phyloP scores from a whole-genome alignment of 23 tunicate genomes.

The Clavelina lepadiformis region DNA sequence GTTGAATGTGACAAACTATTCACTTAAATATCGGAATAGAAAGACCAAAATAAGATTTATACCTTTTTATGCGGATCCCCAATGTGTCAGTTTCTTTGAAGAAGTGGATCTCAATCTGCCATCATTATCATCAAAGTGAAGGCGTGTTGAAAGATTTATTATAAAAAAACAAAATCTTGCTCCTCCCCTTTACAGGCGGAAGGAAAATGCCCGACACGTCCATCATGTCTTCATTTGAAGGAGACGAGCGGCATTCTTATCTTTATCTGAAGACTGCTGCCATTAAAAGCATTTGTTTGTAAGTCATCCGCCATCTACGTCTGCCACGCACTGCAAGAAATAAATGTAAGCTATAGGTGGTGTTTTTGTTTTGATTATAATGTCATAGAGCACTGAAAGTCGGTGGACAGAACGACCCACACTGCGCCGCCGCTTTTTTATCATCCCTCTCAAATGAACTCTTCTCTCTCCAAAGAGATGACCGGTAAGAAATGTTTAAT shows the following conservation, averaged over 20 bases:
- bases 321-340: too few relatives aligned
- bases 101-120: too few relatives aligned
- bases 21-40: too few relatives aligned
- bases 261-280: slow-evolving; percentile 50
- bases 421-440: slow-evolving; percentile 73
- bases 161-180: neutral
- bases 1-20: too few relatives aligned
- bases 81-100: too few relatives aligned
- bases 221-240: slow-evolving; percentile 27
- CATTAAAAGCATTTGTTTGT: slow-evolving; percentile 61
- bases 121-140: too few relatives aligned
- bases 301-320: slow-evolving; percentile 1
- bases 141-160: neutral
- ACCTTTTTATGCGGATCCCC: too few relatives aligned
- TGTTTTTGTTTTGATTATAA: neutral
- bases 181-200: slow-evolving; percentile 5
- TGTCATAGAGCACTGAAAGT: slow-evolving; percentile 52
- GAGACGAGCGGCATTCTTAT: slow-evolving; percentile 48
- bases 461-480: slow-evolving; percentile 57
- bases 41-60: too few relatives aligned
- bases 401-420: slow-evolving; percentile 44
- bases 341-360: neutral
- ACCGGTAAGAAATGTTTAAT: too few relatives aligned
- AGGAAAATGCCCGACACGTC: slow-evolving; percentile 12
- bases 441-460: slow-evolving; percentile 58